Conservation (phyloP, 2,888 invertebrate species). For the Elmis aenea region DNA sequence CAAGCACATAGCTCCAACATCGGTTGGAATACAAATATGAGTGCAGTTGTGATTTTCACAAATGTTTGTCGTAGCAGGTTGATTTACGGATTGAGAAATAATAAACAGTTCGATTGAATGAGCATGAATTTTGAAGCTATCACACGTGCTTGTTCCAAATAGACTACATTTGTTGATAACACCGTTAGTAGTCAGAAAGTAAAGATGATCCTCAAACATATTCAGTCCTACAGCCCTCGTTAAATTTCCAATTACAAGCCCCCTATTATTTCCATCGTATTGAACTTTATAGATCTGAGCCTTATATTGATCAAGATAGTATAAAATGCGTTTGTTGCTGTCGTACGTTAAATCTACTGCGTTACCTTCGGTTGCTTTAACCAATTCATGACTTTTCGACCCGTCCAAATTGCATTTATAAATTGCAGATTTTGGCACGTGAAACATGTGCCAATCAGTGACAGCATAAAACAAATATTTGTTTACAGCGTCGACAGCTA, state of each 20-base stretch:
- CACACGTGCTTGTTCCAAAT: slow-evolving; percentile 51
- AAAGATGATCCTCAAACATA: slow-evolving; percentile 72
- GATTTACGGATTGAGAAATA: slow-evolving; percentile 53
- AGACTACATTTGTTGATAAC: slow-evolving; percentile 58
- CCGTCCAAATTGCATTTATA: slow-evolving; percentile 55
- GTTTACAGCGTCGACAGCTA: slow-evolving; percentile 61
- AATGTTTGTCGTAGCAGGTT: slow-evolving; percentile 48
- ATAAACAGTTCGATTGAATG: slow-evolving; percentile 50
- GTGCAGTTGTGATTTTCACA: slow-evolving; percentile 54
- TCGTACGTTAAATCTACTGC: slow-evolving; percentile 51
- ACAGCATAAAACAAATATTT: slow-evolving; percentile 56
- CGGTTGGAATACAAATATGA: slow-evolving; percentile 58
- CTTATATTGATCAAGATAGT: slow-evolving; percentile 66
- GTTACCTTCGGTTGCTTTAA: slow-evolving; percentile 31
- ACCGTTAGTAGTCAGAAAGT: slow-evolving; percentile 58
- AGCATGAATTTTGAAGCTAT: slow-evolving; percentile 45
- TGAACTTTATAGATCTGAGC: slow-evolving; percentile 50
- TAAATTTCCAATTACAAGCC: slow-evolving; percentile 47
- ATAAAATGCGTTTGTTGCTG: slow-evolving; percentile 58
- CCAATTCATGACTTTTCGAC: slow-evolving; percentile 44
- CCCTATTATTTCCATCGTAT: slow-evolving; percentile 49
- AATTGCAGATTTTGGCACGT: slow-evolving; percentile 48
- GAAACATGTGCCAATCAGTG: slow-evolving; percentile 45
- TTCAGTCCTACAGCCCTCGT: slow-evolving; percentile 60
- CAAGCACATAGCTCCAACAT: slow-evolving; percentile 50